These are phyloP conservation scores for Petaurus breviceps DNA, from an alignment of 2,113 vertebrate genomes.

Conservation along the genomic window DNA sequence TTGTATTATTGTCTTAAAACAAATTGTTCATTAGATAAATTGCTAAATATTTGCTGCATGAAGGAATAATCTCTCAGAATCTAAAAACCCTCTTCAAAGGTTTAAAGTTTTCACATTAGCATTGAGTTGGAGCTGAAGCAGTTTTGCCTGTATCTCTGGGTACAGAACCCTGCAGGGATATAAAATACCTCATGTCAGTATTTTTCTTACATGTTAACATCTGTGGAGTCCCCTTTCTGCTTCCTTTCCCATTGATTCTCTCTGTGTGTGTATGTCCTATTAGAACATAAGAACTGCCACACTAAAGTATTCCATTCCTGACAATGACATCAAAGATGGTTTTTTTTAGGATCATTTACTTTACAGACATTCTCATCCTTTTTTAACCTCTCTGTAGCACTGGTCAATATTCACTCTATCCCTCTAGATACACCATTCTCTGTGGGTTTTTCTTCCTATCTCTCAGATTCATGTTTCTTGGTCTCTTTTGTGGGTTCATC, in stretches of 20 bases:
- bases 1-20: not conserved
- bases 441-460: too few species aligned
- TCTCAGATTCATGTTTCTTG: too few species aligned
- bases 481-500: too few species aligned
- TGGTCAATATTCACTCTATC: too few species aligned
- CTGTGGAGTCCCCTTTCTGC: not conserved
- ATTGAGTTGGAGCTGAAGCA: not conserved
- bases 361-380: not conserved
- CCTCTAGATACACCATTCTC: too few species aligned
- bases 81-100: not conserved
- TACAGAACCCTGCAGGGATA: not conserved
- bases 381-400: too few species aligned
- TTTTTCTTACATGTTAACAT: not conserved
- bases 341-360: not conserved
- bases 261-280: not conserved
- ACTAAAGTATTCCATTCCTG: not conserved
- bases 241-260: too few species aligned
- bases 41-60: not conserved
- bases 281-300: not conserved
- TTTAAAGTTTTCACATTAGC: not conserved
- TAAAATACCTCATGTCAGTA: not conserved
- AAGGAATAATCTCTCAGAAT: not conserved
- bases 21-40: not conserved
- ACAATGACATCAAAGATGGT: not conserved
- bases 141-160: not conserved